Evolutionary conservation across 2,888 invertebrate species (phyloP).

Genomic region (Lasioglossum villosulum): DNA sequence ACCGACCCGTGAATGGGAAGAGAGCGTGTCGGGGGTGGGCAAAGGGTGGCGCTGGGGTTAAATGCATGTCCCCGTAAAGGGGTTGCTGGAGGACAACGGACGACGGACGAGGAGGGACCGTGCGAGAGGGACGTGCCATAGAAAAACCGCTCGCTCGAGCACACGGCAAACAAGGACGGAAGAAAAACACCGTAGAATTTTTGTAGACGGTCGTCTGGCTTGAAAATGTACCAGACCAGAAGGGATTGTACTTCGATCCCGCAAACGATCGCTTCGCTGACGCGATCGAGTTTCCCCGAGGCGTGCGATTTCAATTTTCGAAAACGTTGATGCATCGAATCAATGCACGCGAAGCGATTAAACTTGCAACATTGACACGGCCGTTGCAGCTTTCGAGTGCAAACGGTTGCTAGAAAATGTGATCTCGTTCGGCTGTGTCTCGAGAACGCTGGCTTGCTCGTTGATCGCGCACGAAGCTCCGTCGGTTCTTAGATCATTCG

Average conservation of each 20-base stretch:
- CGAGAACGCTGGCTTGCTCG: neutral
- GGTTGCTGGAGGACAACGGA: constrained; percentile 68
- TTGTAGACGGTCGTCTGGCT: constrained; percentile 62
- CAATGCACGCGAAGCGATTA: neutral
- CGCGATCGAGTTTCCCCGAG: neutral
- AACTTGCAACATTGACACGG: neutral
- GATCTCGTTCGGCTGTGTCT: neutral
- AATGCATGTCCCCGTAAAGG: constrained; percentile 69
- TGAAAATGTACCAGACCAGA: constrained; percentile 55
- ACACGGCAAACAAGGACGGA: constrained; percentile 48
- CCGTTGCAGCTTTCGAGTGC: neutral
- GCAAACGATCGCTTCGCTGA: neutral
- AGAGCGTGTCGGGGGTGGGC: constrained; percentile 43
- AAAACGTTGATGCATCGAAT: neutral
- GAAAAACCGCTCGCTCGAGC: constrained; percentile 48
- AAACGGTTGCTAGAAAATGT: neutral
- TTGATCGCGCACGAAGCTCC: constrained; percentile 4
- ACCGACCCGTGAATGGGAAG: constrained; percentile 68
- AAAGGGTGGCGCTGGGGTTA: constrained; percentile 61
- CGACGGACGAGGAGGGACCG: constrained; percentile 49
- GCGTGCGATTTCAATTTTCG: neutral
- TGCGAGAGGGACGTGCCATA: constrained; percentile 53
- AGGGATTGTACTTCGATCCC: constrained; percentile 48
- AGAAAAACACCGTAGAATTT: constrained; percentile 52
- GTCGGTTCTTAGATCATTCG: constrained; percentile 50